phyloP scores from a whole-genome alignment of 2,888 invertebrate genomes.

The Rhodophaea formosa region DNA sequence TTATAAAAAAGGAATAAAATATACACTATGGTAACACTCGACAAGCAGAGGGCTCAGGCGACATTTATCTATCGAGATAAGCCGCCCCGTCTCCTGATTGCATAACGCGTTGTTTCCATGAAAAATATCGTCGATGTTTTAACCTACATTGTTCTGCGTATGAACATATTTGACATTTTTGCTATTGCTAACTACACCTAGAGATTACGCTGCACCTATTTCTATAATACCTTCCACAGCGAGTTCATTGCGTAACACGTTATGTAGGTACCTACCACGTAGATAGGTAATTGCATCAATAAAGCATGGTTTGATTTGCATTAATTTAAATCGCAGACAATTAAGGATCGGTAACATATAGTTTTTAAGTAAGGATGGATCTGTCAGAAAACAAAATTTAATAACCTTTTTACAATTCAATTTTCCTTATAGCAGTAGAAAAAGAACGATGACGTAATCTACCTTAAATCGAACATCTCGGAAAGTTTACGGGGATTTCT shows the following conservation, averaged over 20 bases:
- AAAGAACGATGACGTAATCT: too few species aligned
- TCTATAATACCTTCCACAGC: background rate
- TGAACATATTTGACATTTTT: constrained; percentile 7
- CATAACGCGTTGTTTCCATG: constrained; percentile 34
- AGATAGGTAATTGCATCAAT: constrained; percentile 27
- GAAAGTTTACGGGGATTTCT: too few species aligned
- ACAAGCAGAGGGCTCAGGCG: constrained; percentile 30
- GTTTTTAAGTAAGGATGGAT: too few species aligned
- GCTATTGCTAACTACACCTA: background rate
- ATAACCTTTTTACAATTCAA: too few species aligned
- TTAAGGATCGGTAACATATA: background rate
- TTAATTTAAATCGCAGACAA: constrained; percentile 19
- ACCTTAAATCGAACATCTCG: too few species aligned
- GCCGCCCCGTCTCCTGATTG: constrained; percentile 33
- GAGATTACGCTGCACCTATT: background rate
- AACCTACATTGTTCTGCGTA: background rate
- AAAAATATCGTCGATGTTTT: constrained; percentile 28
- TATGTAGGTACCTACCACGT: constrained; percentile 19
- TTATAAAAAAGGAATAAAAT: background rate
- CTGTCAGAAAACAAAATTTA: too few species aligned
- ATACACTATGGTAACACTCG: constrained; percentile 6
- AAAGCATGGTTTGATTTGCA: constrained; percentile 23
- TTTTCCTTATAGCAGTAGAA: too few species aligned
- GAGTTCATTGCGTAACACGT: constrained; percentile 24
- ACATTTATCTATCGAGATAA: constrained; percentile 47